Base-by-base conservation (phyloP, 2,113 vertebrate genomes). In the Hippocampus comes region DNA sequence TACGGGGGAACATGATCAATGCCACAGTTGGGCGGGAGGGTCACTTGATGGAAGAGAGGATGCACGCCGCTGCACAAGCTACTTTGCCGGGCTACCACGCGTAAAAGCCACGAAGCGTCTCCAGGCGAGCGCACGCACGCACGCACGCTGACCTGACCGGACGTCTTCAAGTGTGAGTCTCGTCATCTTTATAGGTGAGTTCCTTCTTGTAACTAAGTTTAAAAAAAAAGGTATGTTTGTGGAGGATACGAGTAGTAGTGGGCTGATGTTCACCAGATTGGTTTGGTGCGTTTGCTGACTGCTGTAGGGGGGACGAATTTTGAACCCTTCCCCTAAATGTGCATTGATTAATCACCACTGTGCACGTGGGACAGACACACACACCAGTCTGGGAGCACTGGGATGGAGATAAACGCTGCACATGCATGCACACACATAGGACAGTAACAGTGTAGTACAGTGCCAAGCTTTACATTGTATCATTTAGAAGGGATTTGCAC, bases 161-260 rank as follows among this genome's bases (percentile, higher is more conserved):
- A 21, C 49, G 78, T 61, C 2, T 65, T 81, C 75, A 70, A 80
- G 83, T 86, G 81, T 77, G 83, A 78, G 71, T 78, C 77, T 81
- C 61, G 68, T 78, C 78, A 68, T 66, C 11, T 83, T 68, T 81
- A 80, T 87, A 89, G 88, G 90, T 91, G 88, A 90, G 90, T 81
- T 18, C 23, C 66, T 38, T n/a, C 21, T 73, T 76, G 41, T 42
- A 43, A 38, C 49, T 57, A 25, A 11, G 23, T 21, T 4, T 10
- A 56, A 10, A 56, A 3, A 56, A n/a, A 57, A 15, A 60, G 63
- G 27, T 70, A 90, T 87, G 81, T 90, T 90, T 63, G 71, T 3
- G 21, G 34, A 18, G 2, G 63, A 15, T 15, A 12, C 7, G 30
- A 20, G 4, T 18, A 20, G 14, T 5, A 17, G 23, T 61, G 59